Evolutionary conservation across 2,113 vertebrate genomes (phyloP).

Genomic region (Mixornis gularis): DNA sequence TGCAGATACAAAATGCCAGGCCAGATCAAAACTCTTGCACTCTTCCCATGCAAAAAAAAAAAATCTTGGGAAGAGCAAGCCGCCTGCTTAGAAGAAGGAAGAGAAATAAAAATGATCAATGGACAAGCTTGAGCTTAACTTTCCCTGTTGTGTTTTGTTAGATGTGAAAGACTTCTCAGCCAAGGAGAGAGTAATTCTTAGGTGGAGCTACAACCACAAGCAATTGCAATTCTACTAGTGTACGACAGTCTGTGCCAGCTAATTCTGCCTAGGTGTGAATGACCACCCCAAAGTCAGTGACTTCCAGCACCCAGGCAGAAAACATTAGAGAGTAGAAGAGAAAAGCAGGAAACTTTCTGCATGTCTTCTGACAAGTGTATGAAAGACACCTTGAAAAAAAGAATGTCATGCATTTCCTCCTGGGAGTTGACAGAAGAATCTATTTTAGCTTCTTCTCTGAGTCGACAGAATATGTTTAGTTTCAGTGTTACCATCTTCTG

Average conservation of each 20-base stretch:
- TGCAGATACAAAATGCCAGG: not conserved
- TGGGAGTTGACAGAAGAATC: not conserved
- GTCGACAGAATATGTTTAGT: not conserved
- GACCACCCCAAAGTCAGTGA: not conserved
- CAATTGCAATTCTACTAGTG: not conserved
- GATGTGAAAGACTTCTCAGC: not conserved
- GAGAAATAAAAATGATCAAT: not conserved
- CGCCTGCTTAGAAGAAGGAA: not conserved
- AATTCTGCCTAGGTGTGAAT: not conserved
- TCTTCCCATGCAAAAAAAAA: not conserved
- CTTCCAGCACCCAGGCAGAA: not conserved
- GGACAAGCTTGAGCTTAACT: not conserved
- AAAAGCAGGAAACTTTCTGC: not conserved
- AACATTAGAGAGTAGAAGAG: not conserved
- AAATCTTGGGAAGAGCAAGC: not conserved
- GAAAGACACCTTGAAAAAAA: not conserved
- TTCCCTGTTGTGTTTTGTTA: not conserved
- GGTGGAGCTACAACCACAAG: not conserved
- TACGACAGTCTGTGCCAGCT: not conserved
- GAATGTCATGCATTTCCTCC: not conserved
- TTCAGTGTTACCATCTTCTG: not conserved
- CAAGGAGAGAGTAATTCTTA: not conserved
- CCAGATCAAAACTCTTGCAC: not conserved
- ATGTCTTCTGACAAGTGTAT: not conserved
- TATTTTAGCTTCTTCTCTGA: not conserved